Percentiles rank a stretch among this genome's conserved stretches.
phyloP scores from a whole-genome alignment of 2,113 vertebrate genomes.

The Theristicus caerulescens region DNA sequence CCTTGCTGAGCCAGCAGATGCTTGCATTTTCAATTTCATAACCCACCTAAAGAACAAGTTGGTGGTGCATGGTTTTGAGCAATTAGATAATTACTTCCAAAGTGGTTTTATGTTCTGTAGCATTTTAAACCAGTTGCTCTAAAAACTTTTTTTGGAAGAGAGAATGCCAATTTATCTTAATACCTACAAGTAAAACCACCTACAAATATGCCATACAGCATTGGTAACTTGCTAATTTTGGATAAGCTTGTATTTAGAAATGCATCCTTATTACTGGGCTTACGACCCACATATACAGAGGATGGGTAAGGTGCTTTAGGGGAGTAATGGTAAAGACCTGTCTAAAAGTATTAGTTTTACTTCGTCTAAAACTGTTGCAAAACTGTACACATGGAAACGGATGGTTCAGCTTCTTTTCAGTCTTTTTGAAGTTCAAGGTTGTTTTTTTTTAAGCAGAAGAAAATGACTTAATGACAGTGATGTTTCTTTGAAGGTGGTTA shows the following conservation, averaged over 20 bases:
- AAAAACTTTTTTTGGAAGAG: background rate
- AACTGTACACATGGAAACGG: background rate
- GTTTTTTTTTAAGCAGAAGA: background rate
- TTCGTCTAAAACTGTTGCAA: background rate
- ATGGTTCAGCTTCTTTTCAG: background rate
- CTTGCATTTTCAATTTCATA: background rate
- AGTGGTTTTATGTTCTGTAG: background rate
- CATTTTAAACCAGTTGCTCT: background rate
- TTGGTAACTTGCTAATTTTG: background rate
- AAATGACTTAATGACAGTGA: background rate
- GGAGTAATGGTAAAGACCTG: background rate
- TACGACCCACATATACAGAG: fast-evolving
- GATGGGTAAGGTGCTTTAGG: background rate
- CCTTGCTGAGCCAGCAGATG: conserved; percentile 7
- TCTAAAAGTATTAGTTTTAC: background rate
- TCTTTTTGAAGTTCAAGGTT: background rate
- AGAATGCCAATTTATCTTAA: background rate
- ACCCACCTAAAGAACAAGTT: background rate
- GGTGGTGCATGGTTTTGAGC: background rate
- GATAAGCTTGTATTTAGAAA: background rate
- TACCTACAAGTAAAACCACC: background rate
- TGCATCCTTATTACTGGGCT: background rate
- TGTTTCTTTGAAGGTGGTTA: background rate
- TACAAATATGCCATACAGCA: background rate
- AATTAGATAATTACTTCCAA: background rate